Evolutionary conservation across 2,113 vertebrate species (phyloP), one percentile per base, ranked within the genome.

Genomic region (Pelusios castaneus): DNA sequence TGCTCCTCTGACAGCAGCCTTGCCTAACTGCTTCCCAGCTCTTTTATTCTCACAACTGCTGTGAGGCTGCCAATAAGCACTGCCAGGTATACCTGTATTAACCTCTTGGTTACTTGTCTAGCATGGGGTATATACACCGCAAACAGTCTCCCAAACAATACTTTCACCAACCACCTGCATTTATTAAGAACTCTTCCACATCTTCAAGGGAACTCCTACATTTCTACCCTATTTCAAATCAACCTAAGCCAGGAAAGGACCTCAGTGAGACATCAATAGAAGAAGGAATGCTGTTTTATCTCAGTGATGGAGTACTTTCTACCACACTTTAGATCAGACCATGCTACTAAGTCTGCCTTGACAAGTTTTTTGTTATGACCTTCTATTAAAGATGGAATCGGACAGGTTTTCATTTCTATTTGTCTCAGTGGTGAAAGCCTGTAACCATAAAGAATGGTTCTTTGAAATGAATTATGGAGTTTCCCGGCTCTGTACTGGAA

Each of bases 361-460:
- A 88, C 19, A 95, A 95, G 47, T 14, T 92, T 95, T n/a, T 80
- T 91, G 29, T 76, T 94, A 92, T 89, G 92, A 94, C 94, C 96
- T 95, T 96, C 93, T 56, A 88, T 83, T 92, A 94, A 82, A 93
- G 91, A 92, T 93, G 70, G 92, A 96, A 93, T 88, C 45, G 90
- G 89, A 88, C 82, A 92, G 70, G 70, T 87, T 92, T 97, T 92
- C 80, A 87, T 93, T 94, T 82, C 83, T 88, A 22, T 13, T 1
- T 34, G 49, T 94, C 89, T 91, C 88, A 38, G 31, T 60, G 49
- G 83, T 56, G 85, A 93, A 91, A 91, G 79, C 70, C 79, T 87
- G 93, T 54, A 96, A 87, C 86, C 89, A 92, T 93, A 97, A 97
- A 91, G 93, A 95, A 95, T 73, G 8, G 76, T 14, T 94, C 86